A percentile compares a stretch with the other conserved stretches of the same genome.
Conservation (phyloP, 2,888 invertebrate genomes). For the Venusia cambrica region DNA sequence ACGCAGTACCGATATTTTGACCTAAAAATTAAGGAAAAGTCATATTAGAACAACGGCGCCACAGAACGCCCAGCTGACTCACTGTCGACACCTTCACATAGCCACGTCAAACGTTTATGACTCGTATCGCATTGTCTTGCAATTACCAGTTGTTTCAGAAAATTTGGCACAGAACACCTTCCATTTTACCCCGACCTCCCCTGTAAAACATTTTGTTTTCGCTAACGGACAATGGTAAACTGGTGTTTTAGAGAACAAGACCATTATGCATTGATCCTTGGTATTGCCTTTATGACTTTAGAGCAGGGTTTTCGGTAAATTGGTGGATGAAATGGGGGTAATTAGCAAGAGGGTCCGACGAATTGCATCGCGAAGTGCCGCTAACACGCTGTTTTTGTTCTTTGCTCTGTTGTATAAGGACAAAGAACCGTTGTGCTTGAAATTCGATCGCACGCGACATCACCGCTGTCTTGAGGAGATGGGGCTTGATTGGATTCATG, state of each 20-base stretch:
- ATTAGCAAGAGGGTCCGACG: slow-evolving; percentile 59
- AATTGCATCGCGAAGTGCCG: slow-evolving; percentile 71
- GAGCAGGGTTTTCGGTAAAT: slow-evolving; percentile 26
- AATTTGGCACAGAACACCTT: slow-evolving; percentile 60
- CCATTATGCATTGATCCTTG: slow-evolving; percentile 7
- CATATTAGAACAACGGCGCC: slow-evolving; percentile 13
- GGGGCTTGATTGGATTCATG: too few relatives aligned
- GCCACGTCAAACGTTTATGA: slow-evolving; percentile 63
- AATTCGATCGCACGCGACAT: slow-evolving; percentile 74
- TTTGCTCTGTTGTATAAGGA: slow-evolving; percentile 35
- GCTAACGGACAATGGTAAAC: slow-evolving; percentile 1
- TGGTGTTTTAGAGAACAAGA: slow-evolving; percentile 34
- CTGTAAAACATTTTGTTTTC: not conserved
- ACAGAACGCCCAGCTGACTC: slow-evolving; percentile 43
- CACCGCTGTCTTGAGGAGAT: slow-evolving; percentile 43
- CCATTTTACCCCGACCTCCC: slow-evolving; percentile 16
- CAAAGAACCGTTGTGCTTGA: slow-evolving; percentile 48
- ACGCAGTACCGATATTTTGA: too few relatives aligned
- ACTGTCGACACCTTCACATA: slow-evolving; percentile 52
- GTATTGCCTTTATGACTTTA: not conserved
- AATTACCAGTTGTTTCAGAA: slow-evolving; percentile 69
- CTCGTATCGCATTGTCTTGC: slow-evolving; percentile 68
- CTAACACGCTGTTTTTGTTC: slow-evolving; percentile 68
- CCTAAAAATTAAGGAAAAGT: slow-evolving; percentile 10
- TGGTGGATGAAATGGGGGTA: slow-evolving; percentile 46